Base-by-base conservation (phyloP, 2,797 vertebrate genomes). In the Champsocephalus gunnari region DNA sequence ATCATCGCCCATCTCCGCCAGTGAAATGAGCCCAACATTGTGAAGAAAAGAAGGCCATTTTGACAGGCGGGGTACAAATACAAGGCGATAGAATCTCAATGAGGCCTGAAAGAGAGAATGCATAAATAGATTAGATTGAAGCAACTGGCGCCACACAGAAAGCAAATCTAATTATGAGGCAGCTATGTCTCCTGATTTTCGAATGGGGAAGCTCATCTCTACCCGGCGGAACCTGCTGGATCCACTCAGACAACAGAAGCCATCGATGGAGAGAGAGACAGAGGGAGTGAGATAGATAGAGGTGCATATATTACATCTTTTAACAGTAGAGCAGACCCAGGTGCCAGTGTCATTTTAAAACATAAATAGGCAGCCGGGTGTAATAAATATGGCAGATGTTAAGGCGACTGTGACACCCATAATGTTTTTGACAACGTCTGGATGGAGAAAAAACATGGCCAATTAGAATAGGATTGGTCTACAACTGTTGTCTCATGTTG, bases 81-180 rank as follows among this genome's bases (percentile, higher is more conserved):
- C 89, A 85, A 93, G 90, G 87, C 88, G 88, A 94, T 94, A 91
- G 93, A 93, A 95, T 94, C 93, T 94, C 93, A 94, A 93, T 93
- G 93, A 94, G 92, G 92, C 92, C 89, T 92, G 91, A 93, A 93
- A 93, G 89, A 92, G 86, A 81, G 90, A 95, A 94, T 90, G 92
- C 89, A 93, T 93, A 92, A 94, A 93, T 92, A 94, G 94, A 94
- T 95, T 94, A 94, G 90, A 93, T 90, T 89, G 92, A 93, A 92
- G 86, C 89, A 88, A 93, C 91, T 79, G 84, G 86, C 77, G 79
- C 92, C 88, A 89, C 92, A 92, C 89, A 91, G 86, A 93, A 92
- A 93, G 92, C 91, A 94, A 93, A 95, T 94, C 91, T 95, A 93
- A 95, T 95, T 94, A 94, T 87, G 88, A 93, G 83, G 82, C 77